A percentile compares a stretch with the other conserved stretches of the same genome.
phyloP scores from a whole-genome alignment of 2,888 invertebrate species.

The Eupithecia centaureata region DNA sequence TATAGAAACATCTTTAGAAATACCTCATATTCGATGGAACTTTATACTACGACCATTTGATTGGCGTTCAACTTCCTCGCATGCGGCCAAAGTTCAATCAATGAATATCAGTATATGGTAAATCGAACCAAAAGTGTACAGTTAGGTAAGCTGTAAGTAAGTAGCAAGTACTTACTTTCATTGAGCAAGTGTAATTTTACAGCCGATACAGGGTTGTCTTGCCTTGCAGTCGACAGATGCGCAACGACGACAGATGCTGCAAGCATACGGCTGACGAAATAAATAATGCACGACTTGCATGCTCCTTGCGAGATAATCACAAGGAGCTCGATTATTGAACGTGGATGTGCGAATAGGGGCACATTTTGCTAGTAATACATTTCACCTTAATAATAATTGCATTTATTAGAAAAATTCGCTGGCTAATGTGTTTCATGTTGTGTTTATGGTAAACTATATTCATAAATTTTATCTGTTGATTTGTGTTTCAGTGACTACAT shows the following conservation, averaged over 20 bases:
- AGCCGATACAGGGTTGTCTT: slow-evolving; percentile 38
- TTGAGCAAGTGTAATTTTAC: slow-evolving; percentile 29
- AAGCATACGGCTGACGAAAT: slow-evolving; percentile 46
- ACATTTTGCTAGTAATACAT: not conserved
- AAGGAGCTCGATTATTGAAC: slow-evolving; percentile 40
- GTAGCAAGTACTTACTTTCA: not conserved
- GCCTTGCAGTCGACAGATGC: slow-evolving; percentile 54
- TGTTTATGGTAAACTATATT: not conserved
- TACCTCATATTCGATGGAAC: slow-evolving; percentile 18
- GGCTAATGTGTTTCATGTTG: not conserved
- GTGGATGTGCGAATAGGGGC: slow-evolving; percentile 65
- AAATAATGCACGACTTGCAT: slow-evolving; percentile 38
- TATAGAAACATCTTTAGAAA: not conserved
- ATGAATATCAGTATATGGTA: slow-evolving; percentile 16
- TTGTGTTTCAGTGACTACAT: too few species aligned
- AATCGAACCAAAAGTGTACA: slow-evolving; percentile 7
- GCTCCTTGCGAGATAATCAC: slow-evolving; percentile 22
- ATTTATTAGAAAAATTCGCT: not conserved
- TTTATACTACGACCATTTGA: slow-evolving; percentile 33
- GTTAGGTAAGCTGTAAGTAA: not conserved
- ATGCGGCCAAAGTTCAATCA: slow-evolving; percentile 29
- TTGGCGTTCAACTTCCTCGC: slow-evolving; percentile 28
- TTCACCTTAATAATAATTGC: too few species aligned
- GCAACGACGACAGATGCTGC: slow-evolving; percentile 57
- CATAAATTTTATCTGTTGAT: not conserved